Percentiles rank a stretch among this genome's conserved stretches.
phyloP scores from a whole-genome alignment of 2,113 vertebrate genomes.

The Ailuropoda melanoleuca region DNA sequence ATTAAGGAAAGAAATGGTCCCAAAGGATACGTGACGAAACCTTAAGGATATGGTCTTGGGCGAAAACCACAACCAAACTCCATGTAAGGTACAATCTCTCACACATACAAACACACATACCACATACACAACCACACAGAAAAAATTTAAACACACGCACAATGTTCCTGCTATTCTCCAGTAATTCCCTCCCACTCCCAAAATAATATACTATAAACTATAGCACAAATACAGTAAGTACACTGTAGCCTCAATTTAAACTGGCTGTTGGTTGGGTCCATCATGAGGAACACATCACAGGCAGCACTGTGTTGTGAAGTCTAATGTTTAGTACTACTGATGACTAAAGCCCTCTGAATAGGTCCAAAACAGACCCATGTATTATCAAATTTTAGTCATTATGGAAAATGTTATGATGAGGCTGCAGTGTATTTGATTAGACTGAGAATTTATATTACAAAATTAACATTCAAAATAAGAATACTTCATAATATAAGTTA shows the following conservation, averaged over 20 bases:
- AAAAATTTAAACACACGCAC: conserved; percentile 43
- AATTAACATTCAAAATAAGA: conserved; percentile 58
- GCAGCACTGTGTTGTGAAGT: conserved; percentile 41
- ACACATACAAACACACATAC: conserved; percentile 60
- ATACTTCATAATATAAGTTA: conserved; percentile 5
- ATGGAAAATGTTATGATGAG: conserved; percentile 54
- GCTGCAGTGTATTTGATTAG: conserved; percentile 73
- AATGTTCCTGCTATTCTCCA: conserved; percentile 58
- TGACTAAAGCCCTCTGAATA: conserved; percentile 32
- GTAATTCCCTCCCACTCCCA: conserved; percentile 28
- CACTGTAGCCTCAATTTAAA: conserved; percentile 73
- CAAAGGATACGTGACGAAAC: conserved; percentile 29
- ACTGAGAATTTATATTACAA: conserved; percentile 60
- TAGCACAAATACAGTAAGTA: conserved; percentile 42
- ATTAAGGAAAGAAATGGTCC: conserved; percentile 53
- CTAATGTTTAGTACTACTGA: conserved; percentile 42
- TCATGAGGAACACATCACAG: conserved; percentile 50
- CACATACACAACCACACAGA: conserved; percentile 55
- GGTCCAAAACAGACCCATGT: conserved; percentile 50
- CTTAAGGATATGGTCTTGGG: conserved; percentile 47
- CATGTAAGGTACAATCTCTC: conserved; percentile 58
- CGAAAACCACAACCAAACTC: conserved; percentile 67
- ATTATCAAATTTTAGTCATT: conserved; percentile 47
- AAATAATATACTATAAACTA: conserved; percentile 63
- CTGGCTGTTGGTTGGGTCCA: background rate